These are phyloP conservation scores for Hipparchia sbordonii DNA, from an alignment of 2,888 invertebrate species.

Conservation along the genomic window DNA sequence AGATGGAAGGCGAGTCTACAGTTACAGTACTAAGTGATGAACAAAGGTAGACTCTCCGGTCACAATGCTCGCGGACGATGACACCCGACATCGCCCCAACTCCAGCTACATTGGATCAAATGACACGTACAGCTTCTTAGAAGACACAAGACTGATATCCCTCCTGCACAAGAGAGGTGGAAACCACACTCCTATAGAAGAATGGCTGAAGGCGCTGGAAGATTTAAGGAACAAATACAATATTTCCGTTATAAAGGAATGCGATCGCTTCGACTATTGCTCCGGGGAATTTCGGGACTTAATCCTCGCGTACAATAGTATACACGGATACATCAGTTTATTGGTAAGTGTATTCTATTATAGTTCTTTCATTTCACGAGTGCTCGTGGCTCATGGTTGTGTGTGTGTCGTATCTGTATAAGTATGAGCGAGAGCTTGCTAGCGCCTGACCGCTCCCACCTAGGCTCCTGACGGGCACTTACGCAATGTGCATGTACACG, in stretches of 20 bases:
- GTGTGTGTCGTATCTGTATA: too few relatives aligned
- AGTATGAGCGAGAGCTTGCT: too few relatives aligned
- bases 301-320: slow-evolving; percentile 85
- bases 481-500: too few relatives aligned
- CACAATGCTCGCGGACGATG: slow-evolving; percentile 68
- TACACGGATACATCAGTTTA: slow-evolving; percentile 93
- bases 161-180: slow-evolving; percentile 60
- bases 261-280: slow-evolving; percentile 79
- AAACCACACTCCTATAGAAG: slow-evolving; percentile 62
- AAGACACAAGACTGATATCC: slow-evolving; percentile 63
- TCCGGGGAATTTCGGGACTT: slow-evolving; percentile 83
- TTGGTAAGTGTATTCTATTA: slow-evolving; percentile 79
- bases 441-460: too few relatives aligned
- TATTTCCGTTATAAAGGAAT: slow-evolving; percentile 66
- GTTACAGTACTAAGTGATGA: slow-evolving; percentile 50
- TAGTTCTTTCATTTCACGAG: too few relatives aligned
- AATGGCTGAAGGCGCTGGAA: slow-evolving; percentile 66
- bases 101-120: slow-evolving; percentile 44
- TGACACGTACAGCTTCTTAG: slow-evolving; percentile 58
- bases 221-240: slow-evolving; percentile 67
- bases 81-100: slow-evolving; percentile 50
- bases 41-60: slow-evolving; percentile 49
- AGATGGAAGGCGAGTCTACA: background rate
- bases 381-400: too few relatives aligned
- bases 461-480: too few relatives aligned